These are phyloP conservation scores for Hypomecis punctinalis DNA, from an alignment of 2,888 invertebrate genomes.

Conservation along the genomic window DNA sequence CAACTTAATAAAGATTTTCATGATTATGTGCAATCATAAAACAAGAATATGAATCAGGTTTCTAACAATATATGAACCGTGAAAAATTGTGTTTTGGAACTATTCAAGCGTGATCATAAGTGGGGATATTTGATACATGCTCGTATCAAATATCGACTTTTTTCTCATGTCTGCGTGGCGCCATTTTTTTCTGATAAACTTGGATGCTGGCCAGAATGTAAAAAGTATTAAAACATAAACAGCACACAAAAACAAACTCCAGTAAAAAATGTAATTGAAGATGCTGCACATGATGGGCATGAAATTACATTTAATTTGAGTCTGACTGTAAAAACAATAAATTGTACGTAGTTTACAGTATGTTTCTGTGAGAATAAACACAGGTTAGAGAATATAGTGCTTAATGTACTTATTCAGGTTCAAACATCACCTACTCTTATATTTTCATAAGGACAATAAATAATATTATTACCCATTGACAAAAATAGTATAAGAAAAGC, in stretches of 20 bases:
- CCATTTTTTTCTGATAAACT: constrained; percentile 61
- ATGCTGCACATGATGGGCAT: constrained; percentile 37
- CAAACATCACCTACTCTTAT: no score
- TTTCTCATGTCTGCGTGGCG: constrained; percentile 63
- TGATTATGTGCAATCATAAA: constrained; percentile 49
- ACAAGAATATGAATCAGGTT: constrained; percentile 52
- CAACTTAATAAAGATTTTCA: constrained; percentile 45
- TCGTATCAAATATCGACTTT: constrained; percentile 65
- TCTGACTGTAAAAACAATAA: constrained; percentile 24
- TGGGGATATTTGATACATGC: constrained; percentile 57
- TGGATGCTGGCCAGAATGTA: constrained; percentile 30
- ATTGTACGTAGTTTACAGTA: constrained; percentile 20
- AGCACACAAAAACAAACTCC: constrained; percentile 36
- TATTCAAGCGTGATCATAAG: constrained; percentile 63
- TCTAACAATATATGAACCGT: constrained; percentile 61
- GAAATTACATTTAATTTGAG: constrained; percentile 42
- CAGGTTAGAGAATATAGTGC: constrained; percentile 1
- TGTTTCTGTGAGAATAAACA: constrained; percentile 14
- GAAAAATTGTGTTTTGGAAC: constrained; percentile 68
- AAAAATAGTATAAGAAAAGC: no score
- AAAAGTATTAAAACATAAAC: constrained; percentile 38
- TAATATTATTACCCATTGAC: no score
- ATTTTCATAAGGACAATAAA: no score
- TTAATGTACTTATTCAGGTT: no score
- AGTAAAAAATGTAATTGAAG: constrained; percentile 44